These are phyloP conservation scores for Eupristina koningsbergeri DNA, from an alignment of 1,140 invertebrate genomes.

Conservation along the genomic window DNA sequence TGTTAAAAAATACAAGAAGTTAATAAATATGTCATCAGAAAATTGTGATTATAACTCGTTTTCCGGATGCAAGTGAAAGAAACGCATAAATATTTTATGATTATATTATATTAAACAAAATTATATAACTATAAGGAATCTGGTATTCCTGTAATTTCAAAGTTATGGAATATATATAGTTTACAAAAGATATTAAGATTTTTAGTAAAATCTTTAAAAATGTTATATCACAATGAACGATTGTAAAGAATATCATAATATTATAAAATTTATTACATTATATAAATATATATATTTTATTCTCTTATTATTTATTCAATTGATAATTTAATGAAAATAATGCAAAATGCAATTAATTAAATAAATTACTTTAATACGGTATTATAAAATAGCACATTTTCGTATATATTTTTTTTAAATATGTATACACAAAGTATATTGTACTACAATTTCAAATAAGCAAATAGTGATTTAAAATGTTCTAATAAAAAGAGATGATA, in stretches of 20 bases:
- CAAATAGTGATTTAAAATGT: slow-evolving; percentile 43
- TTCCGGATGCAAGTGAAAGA: slow-evolving; percentile 32
- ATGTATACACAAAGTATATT: neutral
- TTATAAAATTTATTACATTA: slow-evolving; percentile 12
- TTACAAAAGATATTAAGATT: slow-evolving; percentile 43
- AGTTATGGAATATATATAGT: slow-evolving; percentile 18
- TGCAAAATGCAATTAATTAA: neutral
- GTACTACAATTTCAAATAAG: slow-evolving; percentile 23
- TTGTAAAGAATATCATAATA: slow-evolving; percentile 9
- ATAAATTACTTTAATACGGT: neutral
- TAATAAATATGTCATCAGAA: slow-evolving; percentile 33
- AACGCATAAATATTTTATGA: slow-evolving; percentile 17
- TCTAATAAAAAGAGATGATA: slow-evolving; percentile 45
- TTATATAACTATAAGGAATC: slow-evolving; percentile 40
- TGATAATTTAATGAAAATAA: slow-evolving; percentile 31
- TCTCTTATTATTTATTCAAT: neutral
- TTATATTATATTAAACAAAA: slow-evolving; percentile 32
- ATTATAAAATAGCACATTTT: slow-evolving; percentile 17
- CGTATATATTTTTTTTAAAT: slow-evolving; percentile 31
- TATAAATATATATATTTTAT: too few species aligned
- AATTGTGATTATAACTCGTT: slow-evolving; percentile 45
- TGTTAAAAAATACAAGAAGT: slow-evolving; percentile 38
- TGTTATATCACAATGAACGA: slow-evolving; percentile 15
- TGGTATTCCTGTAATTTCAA: slow-evolving; percentile 47
- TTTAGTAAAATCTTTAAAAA: slow-evolving; percentile 30